These are phyloP conservation scores for Poeciliopsis turrubarensis DNA, from an alignment of 2,113 vertebrate genomes.

Conservation along the genomic window DNA sequence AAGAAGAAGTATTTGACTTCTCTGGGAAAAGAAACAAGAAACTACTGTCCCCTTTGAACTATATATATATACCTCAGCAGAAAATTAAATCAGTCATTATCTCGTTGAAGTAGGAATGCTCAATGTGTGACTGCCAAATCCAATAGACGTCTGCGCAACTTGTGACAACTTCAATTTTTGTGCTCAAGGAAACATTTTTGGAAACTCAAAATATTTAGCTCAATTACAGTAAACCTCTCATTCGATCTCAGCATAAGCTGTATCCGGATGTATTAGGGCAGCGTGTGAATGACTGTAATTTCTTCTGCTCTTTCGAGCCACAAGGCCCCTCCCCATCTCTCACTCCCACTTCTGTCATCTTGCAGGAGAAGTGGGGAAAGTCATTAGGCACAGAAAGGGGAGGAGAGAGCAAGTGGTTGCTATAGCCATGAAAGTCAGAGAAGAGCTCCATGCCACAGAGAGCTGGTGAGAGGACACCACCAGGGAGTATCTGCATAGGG, in stretches of 20 bases:
- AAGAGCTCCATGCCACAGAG: slow-evolving; percentile 70
- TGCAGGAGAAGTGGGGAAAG: slow-evolving; percentile 55
- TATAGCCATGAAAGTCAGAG: slow-evolving; percentile 67
- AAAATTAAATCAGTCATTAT: background rate
- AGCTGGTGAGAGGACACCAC: slow-evolving; percentile 58
- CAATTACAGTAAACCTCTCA: background rate
- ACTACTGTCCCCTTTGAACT: background rate
- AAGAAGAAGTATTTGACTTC: background rate
- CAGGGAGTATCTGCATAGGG: slow-evolving; percentile 61
- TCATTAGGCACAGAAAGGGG: slow-evolving; percentile 76
- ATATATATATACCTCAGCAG: background rate
- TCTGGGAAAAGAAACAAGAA: background rate
- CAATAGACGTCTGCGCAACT: background rate
- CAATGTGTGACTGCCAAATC: slow-evolving; percentile 20
- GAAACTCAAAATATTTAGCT: slow-evolving; percentile 16
- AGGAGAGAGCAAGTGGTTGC: slow-evolving; percentile 77
- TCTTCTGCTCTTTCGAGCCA: slow-evolving; percentile 63
- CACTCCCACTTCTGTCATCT: slow-evolving; percentile 63
- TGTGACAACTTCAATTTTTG: background rate
- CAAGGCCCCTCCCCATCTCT: slow-evolving; percentile 41
- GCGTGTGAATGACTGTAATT: slow-evolving; percentile 56
- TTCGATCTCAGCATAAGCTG: slow-evolving; percentile 25
- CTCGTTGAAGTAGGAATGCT: background rate
- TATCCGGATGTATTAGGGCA: slow-evolving; percentile 23
- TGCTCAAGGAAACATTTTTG: slow-evolving; percentile 9